phyloP scores from a whole-genome alignment of 23 tunicate species.

The Trididemnum clinides region DNA sequence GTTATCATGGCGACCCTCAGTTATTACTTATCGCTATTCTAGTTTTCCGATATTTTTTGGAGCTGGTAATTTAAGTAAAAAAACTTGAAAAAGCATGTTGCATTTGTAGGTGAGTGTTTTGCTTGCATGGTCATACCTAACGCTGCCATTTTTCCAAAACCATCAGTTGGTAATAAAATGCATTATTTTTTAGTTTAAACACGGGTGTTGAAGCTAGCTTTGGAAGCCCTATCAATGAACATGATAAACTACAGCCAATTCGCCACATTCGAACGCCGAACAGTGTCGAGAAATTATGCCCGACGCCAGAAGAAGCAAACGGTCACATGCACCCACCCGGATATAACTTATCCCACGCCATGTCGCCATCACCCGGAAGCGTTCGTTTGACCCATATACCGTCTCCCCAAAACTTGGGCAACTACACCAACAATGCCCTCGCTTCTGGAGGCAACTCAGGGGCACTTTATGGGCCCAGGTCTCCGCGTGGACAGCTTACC shows the following conservation, averaged over 20 bases:
- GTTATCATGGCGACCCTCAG: no score
- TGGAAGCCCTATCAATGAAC: slow-evolving; percentile 5
- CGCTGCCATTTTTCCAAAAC: not conserved
- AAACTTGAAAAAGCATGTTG: not conserved
- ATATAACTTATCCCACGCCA: no score
- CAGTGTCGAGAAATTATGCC: not conserved
- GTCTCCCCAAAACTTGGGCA: no score
- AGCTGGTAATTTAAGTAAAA: not conserved
- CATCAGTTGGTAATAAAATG: not conserved
- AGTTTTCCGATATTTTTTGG: not conserved
- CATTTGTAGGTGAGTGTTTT: not conserved
- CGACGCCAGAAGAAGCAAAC: no score
- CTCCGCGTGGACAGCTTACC: not conserved
- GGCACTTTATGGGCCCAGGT: not conserved
- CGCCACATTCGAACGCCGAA: not conserved
- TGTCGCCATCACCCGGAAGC: no score
- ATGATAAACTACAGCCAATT: not conserved
- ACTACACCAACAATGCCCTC: not conserved
- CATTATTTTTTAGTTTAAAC: not conserved
- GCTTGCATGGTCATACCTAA: not conserved
- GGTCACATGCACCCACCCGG: no score
- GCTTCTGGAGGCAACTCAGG: not conserved
- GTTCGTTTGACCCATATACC: no score
- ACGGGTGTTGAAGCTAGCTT: not conserved
- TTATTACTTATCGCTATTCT: not conserved